Percentiles rank a stretch among this genome's conserved stretches.
Evolutionary conservation across 2,113 vertebrate species (phyloP).

Genomic region (Ursus arctos): DNA sequence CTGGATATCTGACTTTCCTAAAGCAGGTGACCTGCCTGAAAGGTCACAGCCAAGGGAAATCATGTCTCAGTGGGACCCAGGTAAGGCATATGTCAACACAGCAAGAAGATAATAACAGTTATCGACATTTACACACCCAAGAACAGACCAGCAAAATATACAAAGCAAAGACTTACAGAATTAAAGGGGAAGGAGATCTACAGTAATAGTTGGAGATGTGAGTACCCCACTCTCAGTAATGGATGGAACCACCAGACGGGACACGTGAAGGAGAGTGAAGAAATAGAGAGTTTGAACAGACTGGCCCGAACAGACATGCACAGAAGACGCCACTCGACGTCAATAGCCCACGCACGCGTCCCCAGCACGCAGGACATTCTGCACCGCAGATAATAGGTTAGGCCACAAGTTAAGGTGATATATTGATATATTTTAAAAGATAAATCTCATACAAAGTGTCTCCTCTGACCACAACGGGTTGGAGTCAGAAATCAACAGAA

Average conservation of each 20-base stretch:
- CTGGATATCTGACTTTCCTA: not conserved
- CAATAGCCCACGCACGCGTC: too few relatives aligned
- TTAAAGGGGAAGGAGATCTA: not conserved
- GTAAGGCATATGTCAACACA: not conserved
- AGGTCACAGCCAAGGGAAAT: rapidly evolving
- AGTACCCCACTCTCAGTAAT: too few relatives aligned
- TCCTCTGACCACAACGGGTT: too few relatives aligned
- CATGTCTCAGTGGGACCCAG: rapidly evolving
- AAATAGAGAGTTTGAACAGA: not conserved
- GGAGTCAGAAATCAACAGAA: not conserved
- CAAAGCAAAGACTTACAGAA: not conserved
- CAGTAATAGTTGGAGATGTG: not conserved
- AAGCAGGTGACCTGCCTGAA: not conserved
- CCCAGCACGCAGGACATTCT: not conserved
- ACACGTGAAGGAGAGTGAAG: not conserved
- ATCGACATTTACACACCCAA: too few relatives aligned
- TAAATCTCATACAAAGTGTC: not conserved
- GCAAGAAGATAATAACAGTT: not conserved
- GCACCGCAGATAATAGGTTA: not conserved
- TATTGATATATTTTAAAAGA: not conserved
- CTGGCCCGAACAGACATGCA: rapidly evolving
- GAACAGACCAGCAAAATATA: not conserved
- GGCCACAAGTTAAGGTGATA: not conserved
- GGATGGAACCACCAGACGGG: not conserved
- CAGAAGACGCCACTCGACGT: not conserved